Evolutionary conservation across 2,113 vertebrate genomes (phyloP).

Genomic region (Montifringilla adamsi): DNA sequence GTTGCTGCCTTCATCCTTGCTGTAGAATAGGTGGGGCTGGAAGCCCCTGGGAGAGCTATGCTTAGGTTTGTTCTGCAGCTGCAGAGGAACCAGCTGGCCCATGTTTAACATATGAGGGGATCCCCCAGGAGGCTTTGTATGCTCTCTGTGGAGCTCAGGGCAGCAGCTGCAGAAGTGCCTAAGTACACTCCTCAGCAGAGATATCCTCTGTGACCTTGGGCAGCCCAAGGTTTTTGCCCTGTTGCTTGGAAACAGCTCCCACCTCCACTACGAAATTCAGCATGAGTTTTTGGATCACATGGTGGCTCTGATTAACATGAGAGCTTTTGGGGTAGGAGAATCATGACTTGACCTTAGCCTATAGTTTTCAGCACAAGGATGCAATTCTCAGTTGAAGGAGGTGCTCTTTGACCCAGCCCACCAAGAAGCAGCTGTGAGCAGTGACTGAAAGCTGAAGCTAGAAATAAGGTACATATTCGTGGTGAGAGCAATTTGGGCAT

Average conservation of each 20-base stretch:
- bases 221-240: background rate
- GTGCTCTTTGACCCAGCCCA: background rate
- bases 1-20: background rate
- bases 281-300: rapidly evolving
- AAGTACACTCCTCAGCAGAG: background rate
- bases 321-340: background rate
- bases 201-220: background rate
- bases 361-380: background rate
- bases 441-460: background rate
- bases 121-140: background rate
- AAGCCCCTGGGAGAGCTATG: background rate
- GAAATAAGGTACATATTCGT: background rate
- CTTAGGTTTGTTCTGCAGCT: background rate
- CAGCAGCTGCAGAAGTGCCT: background rate
- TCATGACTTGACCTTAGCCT: background rate
- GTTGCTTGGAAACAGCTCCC: slow-evolving; percentile 2
- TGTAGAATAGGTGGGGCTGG: background rate
- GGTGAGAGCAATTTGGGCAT: background rate
- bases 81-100: background rate
- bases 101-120: background rate
- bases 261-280: background rate
- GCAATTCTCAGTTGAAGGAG: background rate
- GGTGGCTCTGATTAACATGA: background rate
- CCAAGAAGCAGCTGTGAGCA: background rate
- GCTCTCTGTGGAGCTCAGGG: background rate